Conservation (phyloP, 2,113 vertebrate species). For the Carollia perspicillata region DNA sequence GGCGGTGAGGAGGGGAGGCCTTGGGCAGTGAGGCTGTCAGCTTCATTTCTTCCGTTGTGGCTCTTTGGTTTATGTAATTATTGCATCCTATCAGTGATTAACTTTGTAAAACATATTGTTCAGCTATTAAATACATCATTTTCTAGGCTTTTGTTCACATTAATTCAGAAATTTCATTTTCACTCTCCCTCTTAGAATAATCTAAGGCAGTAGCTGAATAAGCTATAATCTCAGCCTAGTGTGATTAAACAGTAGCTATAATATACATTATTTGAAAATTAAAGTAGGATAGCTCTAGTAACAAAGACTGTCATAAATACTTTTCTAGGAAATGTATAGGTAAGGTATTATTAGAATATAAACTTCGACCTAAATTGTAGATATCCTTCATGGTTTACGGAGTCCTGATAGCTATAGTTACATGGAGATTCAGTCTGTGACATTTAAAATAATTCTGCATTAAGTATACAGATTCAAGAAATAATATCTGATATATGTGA, state of each 20-base stretch:
- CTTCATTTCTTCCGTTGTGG: neutral
- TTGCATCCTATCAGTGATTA: neutral
- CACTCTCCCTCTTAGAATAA: neutral
- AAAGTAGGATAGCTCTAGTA: neutral
- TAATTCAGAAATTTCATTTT: neutral
- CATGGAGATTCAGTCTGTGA: constrained; percentile 19
- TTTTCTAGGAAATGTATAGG: neutral
- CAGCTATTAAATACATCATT: neutral
- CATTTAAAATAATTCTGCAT: constrained; percentile 60
- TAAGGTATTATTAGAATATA: constrained; percentile 27
- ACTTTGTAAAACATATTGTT: neutral
- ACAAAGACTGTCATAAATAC: neutral
- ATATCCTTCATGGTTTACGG: constrained; percentile 56
- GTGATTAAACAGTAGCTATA: neutral
- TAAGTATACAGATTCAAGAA: constrained; percentile 41
- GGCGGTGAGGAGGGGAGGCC: neutral
- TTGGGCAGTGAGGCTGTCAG: neutral
- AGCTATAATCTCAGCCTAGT: neutral
- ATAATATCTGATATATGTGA: neutral
- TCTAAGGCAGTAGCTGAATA: neutral
- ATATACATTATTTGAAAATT: constrained; percentile 2
- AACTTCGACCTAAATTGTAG: constrained; percentile 47
- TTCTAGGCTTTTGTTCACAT: neutral
- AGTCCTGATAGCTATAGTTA: constrained; percentile 35
- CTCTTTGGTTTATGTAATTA: constrained; percentile 1